phyloP scores from a whole-genome alignment of 2,888 invertebrate genomes.

The Syrista parreyssii region DNA sequence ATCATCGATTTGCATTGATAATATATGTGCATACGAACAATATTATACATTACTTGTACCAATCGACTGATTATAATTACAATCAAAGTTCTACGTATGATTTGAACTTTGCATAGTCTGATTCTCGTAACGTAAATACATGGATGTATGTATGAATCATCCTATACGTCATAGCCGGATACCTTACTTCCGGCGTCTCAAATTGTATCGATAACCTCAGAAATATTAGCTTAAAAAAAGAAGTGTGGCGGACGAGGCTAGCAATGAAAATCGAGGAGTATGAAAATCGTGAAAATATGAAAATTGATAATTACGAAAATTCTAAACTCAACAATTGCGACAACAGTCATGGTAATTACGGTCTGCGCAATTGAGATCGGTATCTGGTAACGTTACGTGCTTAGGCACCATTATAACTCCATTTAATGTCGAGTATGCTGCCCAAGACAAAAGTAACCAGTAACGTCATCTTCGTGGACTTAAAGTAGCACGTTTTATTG shows the following conservation, averaged over 20 bases:
- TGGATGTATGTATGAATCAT: not conserved
- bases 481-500: not conserved
- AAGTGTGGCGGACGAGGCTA: not conserved
- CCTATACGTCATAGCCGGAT: not conserved
- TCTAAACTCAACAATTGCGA: not conserved
- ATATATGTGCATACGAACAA: too few species aligned
- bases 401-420: not conserved
- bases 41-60: not conserved
- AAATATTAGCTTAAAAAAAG: not conserved
- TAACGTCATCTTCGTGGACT: not conserved
- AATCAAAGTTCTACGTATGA: not conserved
- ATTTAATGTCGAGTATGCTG: not conserved
- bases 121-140: not conserved
- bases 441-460: not conserved
- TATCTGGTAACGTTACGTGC: constrained; percentile 25
- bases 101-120: not conserved
- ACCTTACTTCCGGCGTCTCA: not conserved
- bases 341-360: constrained; percentile 38
- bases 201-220: not conserved
- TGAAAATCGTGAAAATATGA: too few species aligned
- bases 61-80: not conserved
- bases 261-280: too few species aligned
- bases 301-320: not conserved
- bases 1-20: too few species aligned
- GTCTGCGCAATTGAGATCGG: constrained; percentile 26